These are phyloP conservation scores for Thamnaconus septentrionalis DNA, from an alignment of 2,113 vertebrate species.

Conservation along the genomic window DNA sequence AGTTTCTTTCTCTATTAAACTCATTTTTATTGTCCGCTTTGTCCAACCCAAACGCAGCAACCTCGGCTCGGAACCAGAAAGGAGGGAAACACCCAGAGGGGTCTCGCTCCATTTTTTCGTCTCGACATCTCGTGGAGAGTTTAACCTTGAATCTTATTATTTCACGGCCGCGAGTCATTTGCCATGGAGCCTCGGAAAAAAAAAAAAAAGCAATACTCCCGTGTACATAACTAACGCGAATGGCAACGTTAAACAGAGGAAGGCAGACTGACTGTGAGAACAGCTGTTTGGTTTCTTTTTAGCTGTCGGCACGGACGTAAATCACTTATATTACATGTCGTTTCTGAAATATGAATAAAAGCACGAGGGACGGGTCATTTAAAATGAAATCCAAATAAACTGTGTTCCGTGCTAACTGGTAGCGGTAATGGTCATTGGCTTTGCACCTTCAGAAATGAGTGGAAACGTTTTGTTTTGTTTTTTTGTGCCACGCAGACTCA, in stretches of 20 bases:
- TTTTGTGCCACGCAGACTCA: not conserved
- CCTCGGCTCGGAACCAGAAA: conserved; percentile 50
- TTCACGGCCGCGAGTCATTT: conserved; percentile 36
- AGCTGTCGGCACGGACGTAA: conserved; percentile 12
- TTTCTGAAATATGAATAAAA: conserved; percentile 49
- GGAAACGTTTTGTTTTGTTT: conserved; percentile 4
- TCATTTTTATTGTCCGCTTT: conserved; percentile 16
- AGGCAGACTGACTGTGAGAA: conserved; percentile 54
- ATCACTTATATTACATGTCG: conserved; percentile 27
- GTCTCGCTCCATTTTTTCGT: conserved; percentile 14
- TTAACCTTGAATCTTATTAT: conserved; percentile 46
- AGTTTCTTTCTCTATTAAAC: conserved; percentile 32
- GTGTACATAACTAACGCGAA: conserved; percentile 50
- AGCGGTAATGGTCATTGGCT: conserved; percentile 15
- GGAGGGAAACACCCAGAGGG: conserved; percentile 30
- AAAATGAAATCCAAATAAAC: conserved; percentile 42
- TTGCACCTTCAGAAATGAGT: conserved; percentile 24
- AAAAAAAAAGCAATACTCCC: conserved; percentile 39
- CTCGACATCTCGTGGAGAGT: not conserved
- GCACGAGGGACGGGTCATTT: conserved; percentile 19
- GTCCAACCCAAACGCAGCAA: conserved; percentile 18
- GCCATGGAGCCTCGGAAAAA: not conserved
- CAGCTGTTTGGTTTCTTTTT: conserved; percentile 26
- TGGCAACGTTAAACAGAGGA: conserved; percentile 37
- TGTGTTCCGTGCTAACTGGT: conserved; percentile 11